Percentiles rank a stretch among this genome's conserved stretches.
These are phyloP conservation scores for Phenganax marumi DNA, from an alignment of 92 coral and sea anemone species.

Conservation along the genomic window DNA sequence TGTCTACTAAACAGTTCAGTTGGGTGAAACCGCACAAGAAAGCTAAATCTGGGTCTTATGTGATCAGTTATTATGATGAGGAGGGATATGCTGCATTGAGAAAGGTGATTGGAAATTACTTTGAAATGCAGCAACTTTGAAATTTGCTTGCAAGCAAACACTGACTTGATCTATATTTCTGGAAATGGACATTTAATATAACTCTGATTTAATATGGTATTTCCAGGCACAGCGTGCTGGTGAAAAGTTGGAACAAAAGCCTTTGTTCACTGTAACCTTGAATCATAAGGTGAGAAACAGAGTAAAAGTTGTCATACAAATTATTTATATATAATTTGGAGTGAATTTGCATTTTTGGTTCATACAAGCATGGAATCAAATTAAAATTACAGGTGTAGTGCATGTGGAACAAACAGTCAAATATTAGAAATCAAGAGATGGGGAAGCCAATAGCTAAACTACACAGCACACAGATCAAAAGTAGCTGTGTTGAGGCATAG, in stretches of 20 bases:
- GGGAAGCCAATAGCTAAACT: too few species aligned
- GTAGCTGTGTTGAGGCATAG: too few species aligned
- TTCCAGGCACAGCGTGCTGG: constrained; percentile 93
- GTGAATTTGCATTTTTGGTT: background rate
- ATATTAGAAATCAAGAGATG: too few species aligned
- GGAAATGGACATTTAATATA: background rate
- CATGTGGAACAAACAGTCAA: too few species aligned
- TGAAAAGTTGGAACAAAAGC: constrained; percentile 69
- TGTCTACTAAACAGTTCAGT: constrained; percentile 67
- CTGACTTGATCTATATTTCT: background rate
- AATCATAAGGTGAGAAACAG: constrained; percentile 67
- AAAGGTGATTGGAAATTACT: constrained; percentile 61
- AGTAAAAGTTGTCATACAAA: too few species aligned
- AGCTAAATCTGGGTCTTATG: constrained; percentile 78
- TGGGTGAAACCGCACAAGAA: constrained; percentile 86
- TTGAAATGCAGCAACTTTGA: background rate
- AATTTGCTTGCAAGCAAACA: background rate
- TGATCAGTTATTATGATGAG: constrained; percentile 81
- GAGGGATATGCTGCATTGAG: constrained; percentile 93
- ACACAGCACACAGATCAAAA: too few species aligned
- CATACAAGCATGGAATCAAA: too few species aligned
- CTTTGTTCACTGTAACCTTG: constrained; percentile 84
- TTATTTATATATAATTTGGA: background rate
- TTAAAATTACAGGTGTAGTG: too few species aligned
- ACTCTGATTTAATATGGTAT: background rate